phyloP scores from a whole-genome alignment of 2,113 vertebrate genomes.

The Synodontis membranacea region DNA sequence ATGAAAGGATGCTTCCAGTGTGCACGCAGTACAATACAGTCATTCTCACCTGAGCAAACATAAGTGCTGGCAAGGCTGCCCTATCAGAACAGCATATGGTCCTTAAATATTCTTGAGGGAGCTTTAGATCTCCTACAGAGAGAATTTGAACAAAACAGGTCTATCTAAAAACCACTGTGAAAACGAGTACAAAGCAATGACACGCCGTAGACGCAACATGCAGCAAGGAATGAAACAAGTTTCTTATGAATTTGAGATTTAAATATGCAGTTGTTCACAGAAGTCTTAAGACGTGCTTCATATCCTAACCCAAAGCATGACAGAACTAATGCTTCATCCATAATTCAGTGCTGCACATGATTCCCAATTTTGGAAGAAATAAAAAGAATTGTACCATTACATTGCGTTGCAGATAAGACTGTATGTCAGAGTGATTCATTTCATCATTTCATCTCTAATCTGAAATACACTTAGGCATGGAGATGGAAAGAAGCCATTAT shows the following conservation, averaged over 20 bases:
- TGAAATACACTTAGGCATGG: neutral
- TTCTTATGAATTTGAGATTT: neutral
- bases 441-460: constrained; percentile 10
- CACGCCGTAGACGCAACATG: neutral
- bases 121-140: neutral
- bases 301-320: constrained; percentile 15
- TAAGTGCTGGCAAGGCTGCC: neutral
- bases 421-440: neutral
- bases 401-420: constrained; percentile 21
- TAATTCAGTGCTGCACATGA: constrained; percentile 39
- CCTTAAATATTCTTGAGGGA: neutral
- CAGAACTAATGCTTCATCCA: constrained; percentile 22
- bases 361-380: constrained; percentile 28
- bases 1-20: neutral
- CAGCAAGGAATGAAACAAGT: neutral
- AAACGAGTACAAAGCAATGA: neutral
- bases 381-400: constrained; percentile 18
- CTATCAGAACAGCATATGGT: neutral
- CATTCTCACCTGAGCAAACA: constrained; percentile 1
- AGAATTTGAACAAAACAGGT: neutral
- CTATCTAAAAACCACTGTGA: neutral
- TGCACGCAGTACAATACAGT: neutral
- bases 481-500: constrained; percentile 21
- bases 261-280: neutral
- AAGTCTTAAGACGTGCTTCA: neutral